Base-by-base conservation (phyloP, 2,888 invertebrate species). In the Sminthurides aquaticus region DNA sequence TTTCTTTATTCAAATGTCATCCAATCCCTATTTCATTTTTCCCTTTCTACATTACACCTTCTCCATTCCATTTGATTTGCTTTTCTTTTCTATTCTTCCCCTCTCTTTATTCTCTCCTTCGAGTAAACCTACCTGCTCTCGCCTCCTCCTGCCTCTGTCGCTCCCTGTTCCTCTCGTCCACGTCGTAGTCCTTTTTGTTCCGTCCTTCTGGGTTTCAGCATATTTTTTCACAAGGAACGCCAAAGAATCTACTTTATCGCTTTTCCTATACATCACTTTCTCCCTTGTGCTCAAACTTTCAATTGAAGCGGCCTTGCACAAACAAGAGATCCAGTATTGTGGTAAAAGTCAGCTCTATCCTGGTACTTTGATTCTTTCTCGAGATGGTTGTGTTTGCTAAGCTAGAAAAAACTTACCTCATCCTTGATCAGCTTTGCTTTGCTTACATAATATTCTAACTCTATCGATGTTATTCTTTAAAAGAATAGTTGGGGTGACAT, bases 1-100 rank as follows among this genome's bases (percentile, higher is more conserved):
- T 48, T 63, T 60, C 66, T 62, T 65, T 66, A 66, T 66, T 66
- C 66, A 66, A 66, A 66, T 66, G 66, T 66, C 66, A 66, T 66
- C 66, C 62, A 56, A 59, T 63, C 63, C 57, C 63, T 52, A 64
- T 64, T 64, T 58, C 54, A 58, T 52, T 65, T 43, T 25, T 57
- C 49, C 57, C 49, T 27, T 49, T 11, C 57, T 64, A 52, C 58
- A 58, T 52, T 58, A 52, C 54, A 52, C 58, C 54, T 58, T 58
- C 58, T 34, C 34, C 20, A 61, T 61, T 61, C 52, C 52, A 61
- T 61, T 61, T 54, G 61, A 61, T 61, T 61, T 52, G 54, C 43
- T 59, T 59, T 59, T 34, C 43, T 59, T 59, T 55, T 55, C 55
- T 22, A 25, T 55, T 26, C 55, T 24, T 26, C 26, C 24, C 55